A percentile compares a stretch with the other conserved stretches of the same genome.
Conservation (phyloP, 2,888 invertebrate species). For the Latheticus oryzae region DNA sequence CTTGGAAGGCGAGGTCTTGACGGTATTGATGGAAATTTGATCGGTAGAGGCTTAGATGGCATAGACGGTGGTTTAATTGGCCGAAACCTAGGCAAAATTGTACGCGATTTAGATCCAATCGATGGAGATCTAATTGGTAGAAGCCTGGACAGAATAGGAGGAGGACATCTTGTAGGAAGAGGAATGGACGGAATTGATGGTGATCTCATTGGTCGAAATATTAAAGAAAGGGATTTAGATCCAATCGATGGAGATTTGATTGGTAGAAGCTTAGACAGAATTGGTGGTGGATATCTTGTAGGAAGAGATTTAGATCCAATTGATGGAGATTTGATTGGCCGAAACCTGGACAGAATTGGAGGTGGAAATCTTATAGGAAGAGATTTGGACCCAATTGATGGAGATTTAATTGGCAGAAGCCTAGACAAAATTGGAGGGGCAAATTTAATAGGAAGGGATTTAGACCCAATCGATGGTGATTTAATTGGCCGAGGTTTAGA, state of each 20-base stretch:
- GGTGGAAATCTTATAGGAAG: constrained; percentile 45
- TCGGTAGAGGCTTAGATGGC: constrained; percentile 42
- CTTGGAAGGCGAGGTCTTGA: constrained; percentile 38
- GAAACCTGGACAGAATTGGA: constrained; percentile 46
- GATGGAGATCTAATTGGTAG: constrained; percentile 28
- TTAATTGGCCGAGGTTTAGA: constrained; percentile 44
- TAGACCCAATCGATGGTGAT: constrained; percentile 46
- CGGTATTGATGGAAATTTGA: constrained; percentile 44
- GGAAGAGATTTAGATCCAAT: constrained; percentile 32
- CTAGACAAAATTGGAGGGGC: constrained; percentile 47
- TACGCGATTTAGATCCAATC: constrained; percentile 22
- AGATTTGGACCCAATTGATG: constrained; percentile 12
- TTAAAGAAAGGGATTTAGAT: constrained; percentile 47
- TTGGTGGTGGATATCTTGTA: constrained; percentile 44
- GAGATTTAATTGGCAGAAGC: constrained; percentile 30
- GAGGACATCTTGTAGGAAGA: constrained; percentile 43
- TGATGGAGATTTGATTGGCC: constrained; percentile 25
- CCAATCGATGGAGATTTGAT: constrained; percentile 45
- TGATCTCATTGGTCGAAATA: constrained; percentile 43
- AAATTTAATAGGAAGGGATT: constrained; percentile 41
- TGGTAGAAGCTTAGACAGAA: constrained; percentile 44
- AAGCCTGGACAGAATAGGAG: constrained; percentile 45
- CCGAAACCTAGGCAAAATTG: constrained; percentile 46
- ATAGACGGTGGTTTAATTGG: constrained; percentile 40
- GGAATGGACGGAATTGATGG: constrained; percentile 44